Conservation (phyloP, 2,113 vertebrate species). For the Pteropus alecto region DNA sequence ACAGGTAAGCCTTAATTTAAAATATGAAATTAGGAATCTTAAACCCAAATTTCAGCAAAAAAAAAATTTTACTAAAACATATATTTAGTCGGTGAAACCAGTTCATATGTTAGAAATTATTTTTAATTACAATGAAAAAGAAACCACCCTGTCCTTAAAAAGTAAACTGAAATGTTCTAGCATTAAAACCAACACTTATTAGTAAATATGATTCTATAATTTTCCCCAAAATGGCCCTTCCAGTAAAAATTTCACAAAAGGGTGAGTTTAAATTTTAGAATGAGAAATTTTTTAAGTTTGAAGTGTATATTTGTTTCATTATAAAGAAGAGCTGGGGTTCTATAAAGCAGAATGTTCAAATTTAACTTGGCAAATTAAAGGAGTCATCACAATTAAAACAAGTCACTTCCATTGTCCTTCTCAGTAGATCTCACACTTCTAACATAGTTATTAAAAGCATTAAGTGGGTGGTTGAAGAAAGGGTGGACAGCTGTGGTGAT, state of each 20-base stretch:
- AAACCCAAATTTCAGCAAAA: background rate
- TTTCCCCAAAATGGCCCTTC: background rate
- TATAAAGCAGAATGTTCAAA: background rate
- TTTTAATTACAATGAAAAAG: constrained; percentile 9
- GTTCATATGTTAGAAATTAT: background rate
- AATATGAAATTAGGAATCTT: constrained; percentile 24
- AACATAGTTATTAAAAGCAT: background rate
- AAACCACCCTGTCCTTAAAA: background rate
- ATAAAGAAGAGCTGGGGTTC: background rate
- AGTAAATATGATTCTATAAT: background rate
- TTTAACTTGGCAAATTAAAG: background rate
- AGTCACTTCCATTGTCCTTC: background rate
- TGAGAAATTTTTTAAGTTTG: background rate
- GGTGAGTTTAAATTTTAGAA: background rate
- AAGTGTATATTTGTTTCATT: background rate
- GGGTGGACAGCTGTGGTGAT: background rate
- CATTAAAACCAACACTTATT: background rate
- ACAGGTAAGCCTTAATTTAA: background rate
- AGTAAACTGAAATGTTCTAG: background rate
- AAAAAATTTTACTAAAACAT: background rate
- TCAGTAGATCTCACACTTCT: background rate
- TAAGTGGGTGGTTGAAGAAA: background rate
- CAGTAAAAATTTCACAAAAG: constrained; percentile 18
- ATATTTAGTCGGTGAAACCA: background rate
- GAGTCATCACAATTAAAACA: background rate